Evolutionary conservation across 2,888 invertebrate genomes (phyloP).

Genomic region (Onthophagus sagittarius): DNA sequence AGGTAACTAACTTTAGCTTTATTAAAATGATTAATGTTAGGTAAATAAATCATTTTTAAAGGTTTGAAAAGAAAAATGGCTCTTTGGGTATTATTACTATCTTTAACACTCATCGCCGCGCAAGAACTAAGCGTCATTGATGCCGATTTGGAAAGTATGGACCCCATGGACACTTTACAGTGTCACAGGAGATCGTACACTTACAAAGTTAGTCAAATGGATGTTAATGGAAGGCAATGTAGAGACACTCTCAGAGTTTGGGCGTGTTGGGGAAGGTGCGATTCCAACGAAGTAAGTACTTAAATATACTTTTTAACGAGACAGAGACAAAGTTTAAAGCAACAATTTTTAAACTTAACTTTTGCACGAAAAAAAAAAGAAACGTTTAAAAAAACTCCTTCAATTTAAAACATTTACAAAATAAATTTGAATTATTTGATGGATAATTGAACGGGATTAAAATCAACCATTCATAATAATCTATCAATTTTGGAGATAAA

Average conservation of each 20-base stretch:
- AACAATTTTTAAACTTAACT: neutral
- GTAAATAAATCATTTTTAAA: no score
- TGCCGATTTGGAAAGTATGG: conserved; percentile 27
- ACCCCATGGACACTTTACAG: conserved; percentile 51
- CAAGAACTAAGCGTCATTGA: conserved; percentile 30
- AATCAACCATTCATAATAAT: no score
- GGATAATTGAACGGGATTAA: no score
- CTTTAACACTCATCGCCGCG: neutral
- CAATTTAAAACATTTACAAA: no score
- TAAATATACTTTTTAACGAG: neutral
- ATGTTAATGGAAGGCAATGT: conserved; percentile 63
- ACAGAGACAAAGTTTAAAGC: neutral
- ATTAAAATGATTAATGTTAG: neutral
- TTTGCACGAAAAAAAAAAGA: neutral
- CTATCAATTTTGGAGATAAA: no score
- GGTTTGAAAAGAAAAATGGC: neutral
- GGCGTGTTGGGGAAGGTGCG: conserved; percentile 80
- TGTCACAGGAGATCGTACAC: conserved; percentile 66
- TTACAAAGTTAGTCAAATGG: conserved; percentile 62
- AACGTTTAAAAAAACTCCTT: no score
- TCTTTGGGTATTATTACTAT: neutral
- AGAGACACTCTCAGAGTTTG: conserved; percentile 72
- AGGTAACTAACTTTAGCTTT: neutral
- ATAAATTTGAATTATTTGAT: no score
- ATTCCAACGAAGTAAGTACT: conserved; percentile 70